phyloP scores from a whole-genome alignment of 2,113 vertebrate genomes.

The Acrocephalus arundinaceus region DNA sequence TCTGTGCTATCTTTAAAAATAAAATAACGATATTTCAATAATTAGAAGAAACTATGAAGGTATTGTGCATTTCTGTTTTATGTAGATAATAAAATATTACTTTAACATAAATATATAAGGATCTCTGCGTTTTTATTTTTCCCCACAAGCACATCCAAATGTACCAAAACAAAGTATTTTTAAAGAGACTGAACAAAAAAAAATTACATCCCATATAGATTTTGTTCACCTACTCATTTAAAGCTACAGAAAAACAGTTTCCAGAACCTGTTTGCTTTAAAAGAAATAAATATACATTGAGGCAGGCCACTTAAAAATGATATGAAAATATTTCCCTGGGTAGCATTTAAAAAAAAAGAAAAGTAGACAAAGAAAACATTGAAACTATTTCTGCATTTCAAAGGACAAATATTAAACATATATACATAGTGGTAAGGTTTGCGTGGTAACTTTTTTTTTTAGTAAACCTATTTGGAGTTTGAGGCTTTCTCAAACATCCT shows the following conservation, averaged over 20 bases:
- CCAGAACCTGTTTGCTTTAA: conserved; percentile 84
- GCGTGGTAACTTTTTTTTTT: conserved; percentile 77
- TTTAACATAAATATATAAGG: conserved; percentile 93
- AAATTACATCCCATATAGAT: conserved; percentile 90
- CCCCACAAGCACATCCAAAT: conserved; percentile 93
- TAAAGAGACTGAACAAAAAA: conserved; percentile 81
- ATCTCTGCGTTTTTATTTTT: conserved; percentile 90
- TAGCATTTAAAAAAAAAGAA: conserved; percentile 83
- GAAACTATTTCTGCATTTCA: conserved; percentile 88
- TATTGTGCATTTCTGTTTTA: conserved; percentile 96
- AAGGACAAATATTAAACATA: conserved; percentile 92
- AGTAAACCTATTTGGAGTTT: conserved; percentile 73
- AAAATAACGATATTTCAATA: conserved; percentile 90
- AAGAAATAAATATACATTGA: conserved; percentile 89
- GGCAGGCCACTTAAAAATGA: conserved; percentile 84
- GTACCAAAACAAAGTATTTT: conserved; percentile 88
- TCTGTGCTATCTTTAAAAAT: conserved; percentile 74
- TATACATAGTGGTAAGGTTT: conserved; percentile 86
- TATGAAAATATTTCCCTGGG: conserved; percentile 91
- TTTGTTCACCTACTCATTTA: conserved; percentile 88
- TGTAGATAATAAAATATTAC: conserved; percentile 94
- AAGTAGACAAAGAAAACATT: conserved; percentile 89
- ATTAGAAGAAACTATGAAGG: conserved; percentile 92
- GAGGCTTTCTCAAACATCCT: conserved; percentile 63
- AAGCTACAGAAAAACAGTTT: conserved; percentile 91